Percentiles rank a stretch among this genome's conserved stretches.
These are phyloP conservation scores for Drosophila leontia DNA, from an alignment of 1,140 invertebrate genomes.

Conservation along the genomic window DNA sequence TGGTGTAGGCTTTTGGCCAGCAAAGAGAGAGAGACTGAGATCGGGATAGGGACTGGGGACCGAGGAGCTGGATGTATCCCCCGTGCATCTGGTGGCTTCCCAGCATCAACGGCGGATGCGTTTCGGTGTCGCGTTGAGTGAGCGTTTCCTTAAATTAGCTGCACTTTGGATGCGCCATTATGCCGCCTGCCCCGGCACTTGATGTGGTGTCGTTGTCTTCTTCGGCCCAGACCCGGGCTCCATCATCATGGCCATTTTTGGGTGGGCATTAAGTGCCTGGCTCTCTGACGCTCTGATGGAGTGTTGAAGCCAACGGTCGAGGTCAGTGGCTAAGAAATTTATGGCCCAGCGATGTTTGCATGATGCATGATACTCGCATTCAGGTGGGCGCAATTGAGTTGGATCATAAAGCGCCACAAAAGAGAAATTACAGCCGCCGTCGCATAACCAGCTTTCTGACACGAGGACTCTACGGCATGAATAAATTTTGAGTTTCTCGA, in stretches of 20 bases:
- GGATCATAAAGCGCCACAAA: constrained; percentile 51
- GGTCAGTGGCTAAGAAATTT: constrained; percentile 65
- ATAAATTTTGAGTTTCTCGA: constrained; percentile 5
- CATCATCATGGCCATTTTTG: constrained; percentile 72
- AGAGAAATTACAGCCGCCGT: constrained; percentile 56
- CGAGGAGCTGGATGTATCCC: constrained; percentile 1
- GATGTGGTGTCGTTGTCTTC: constrained; percentile 37
- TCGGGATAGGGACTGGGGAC: background rate
- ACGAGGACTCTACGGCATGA: constrained; percentile 2
- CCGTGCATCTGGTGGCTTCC: constrained; percentile 16
- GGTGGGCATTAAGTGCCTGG: constrained; percentile 76
- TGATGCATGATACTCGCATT: constrained; percentile 60
- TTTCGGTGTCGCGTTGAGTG: constrained; percentile 60
- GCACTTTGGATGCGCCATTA: constrained; percentile 72
- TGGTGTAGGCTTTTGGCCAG: constrained; percentile 64
- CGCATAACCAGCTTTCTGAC: constrained; percentile 34
- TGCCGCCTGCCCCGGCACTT: constrained; percentile 44
- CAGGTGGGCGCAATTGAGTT: constrained; percentile 70
- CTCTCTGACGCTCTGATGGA: constrained; percentile 65
- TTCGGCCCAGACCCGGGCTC: constrained; percentile 9
- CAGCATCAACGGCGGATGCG: constrained; percentile 46
- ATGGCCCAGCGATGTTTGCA: constrained; percentile 49
- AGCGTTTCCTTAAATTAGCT: constrained; percentile 81
- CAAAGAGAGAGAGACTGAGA: background rate
- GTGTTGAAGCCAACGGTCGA: constrained; percentile 67